phyloP scores from a whole-genome alignment of 1,140 invertebrate species.

The Trichonephila inaurata region DNA sequence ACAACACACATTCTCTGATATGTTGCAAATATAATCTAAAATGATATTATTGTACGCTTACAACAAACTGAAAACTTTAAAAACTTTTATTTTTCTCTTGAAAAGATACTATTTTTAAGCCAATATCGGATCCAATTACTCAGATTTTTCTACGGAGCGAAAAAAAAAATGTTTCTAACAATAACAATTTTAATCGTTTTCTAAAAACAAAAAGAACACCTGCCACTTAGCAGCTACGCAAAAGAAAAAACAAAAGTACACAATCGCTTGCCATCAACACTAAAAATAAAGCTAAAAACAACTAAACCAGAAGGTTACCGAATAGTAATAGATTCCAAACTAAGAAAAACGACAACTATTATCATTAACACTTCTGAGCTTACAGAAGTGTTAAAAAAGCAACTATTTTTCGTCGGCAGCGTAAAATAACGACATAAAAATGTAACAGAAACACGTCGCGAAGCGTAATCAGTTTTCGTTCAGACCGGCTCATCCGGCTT shows the following conservation, averaged over 20 bases:
- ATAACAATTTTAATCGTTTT: no score
- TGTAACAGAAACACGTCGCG: slow-evolving; percentile 19
- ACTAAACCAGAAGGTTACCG: background rate
- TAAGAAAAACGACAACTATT: background rate
- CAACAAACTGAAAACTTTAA: no score
- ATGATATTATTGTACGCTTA: no score
- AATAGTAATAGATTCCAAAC: background rate
- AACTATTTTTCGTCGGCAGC: background rate
- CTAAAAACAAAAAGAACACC: background rate
- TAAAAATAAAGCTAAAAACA: background rate
- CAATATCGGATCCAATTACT: no score
- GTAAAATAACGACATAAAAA: slow-evolving; percentile 39
- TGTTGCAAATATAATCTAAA: no score
- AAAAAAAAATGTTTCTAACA: no score
- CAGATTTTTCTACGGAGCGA: no score
- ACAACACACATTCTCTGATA: no score
- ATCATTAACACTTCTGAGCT: slow-evolving; percentile 37
- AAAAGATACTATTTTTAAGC: no score
- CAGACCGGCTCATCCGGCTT: slow-evolving; percentile 9
- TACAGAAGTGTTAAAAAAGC: background rate
- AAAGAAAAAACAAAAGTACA: background rate
- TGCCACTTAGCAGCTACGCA: background rate
- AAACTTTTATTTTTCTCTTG: no score
- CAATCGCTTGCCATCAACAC: background rate
- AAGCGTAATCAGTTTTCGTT: slow-evolving; percentile 51